Evolutionary conservation across 2,113 vertebrate genomes (phyloP).

Genomic region (Toxotes chatareus): DNA sequence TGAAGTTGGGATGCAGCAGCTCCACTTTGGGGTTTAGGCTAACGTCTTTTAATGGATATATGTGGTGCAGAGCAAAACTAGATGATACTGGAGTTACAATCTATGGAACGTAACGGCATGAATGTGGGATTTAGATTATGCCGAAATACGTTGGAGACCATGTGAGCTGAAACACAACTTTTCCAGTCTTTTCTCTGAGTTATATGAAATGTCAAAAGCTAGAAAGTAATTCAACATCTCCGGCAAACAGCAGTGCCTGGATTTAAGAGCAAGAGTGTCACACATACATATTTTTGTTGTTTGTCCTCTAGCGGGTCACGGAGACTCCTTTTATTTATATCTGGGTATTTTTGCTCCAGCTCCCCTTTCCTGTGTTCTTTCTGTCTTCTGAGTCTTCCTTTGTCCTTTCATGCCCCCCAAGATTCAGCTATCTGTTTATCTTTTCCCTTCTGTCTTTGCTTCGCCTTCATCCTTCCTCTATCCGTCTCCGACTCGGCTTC

Average conservation of each 20-base stretch:
- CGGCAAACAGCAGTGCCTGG: constrained; percentile 7
- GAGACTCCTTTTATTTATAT: constrained; percentile 11
- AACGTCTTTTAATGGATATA: not conserved
- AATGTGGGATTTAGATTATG: not conserved
- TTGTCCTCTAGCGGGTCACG: constrained; percentile 28
- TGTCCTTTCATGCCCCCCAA: constrained; percentile 28
- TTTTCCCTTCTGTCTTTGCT: not conserved
- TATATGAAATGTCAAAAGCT: constrained; percentile 23
- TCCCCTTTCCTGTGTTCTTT: not conserved
- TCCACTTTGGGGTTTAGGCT: too few species aligned
- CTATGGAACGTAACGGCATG: not conserved
- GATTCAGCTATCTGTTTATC: constrained; percentile 14
- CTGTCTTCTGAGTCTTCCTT: constrained; percentile 11
- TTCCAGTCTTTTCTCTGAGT: not conserved
- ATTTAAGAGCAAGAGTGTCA: constrained; percentile 10
- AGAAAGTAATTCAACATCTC: not conserved
- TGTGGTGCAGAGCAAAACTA: not conserved
- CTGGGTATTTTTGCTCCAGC: constrained; percentile 9
- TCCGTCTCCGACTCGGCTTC: constrained; percentile 16
- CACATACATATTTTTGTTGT: constrained; percentile 31
- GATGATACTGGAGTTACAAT: not conserved
- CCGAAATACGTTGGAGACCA: not conserved
- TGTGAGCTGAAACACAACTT: constrained; percentile 11
- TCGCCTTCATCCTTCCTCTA: constrained; percentile 11
- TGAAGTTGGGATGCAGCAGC: too few species aligned